A percentile compares a stretch with the other conserved stretches of the same genome.
Conservation (phyloP, 2,888 invertebrate genomes). For the Choristoneura rosaceana region DNA sequence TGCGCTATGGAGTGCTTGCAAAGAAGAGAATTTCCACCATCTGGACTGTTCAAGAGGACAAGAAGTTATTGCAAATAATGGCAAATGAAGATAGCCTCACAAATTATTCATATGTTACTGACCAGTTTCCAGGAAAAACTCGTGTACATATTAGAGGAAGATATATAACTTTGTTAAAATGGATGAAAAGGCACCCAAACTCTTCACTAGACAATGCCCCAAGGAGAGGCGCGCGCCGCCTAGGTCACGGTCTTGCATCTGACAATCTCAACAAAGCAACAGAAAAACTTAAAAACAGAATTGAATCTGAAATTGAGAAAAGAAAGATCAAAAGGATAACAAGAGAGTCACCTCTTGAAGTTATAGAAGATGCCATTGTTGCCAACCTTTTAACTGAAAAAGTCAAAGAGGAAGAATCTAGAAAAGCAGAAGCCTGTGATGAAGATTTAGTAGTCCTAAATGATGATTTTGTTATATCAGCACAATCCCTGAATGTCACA, state of each 20-base stretch:
- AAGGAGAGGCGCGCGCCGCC: slow-evolving; percentile 49
- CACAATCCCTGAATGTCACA: slow-evolving; percentile 51
- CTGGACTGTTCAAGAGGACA: slow-evolving; percentile 88
- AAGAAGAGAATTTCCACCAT: slow-evolving; percentile 70
- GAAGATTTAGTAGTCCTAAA: slow-evolving; percentile 29
- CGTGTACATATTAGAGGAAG: slow-evolving; percentile 85
- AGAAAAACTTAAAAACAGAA: slow-evolving; percentile 54
- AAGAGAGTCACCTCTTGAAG: slow-evolving; percentile 56
- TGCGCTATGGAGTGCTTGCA: slow-evolving; percentile 84
- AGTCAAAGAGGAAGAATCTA: slow-evolving; percentile 50
- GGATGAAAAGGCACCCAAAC: slow-evolving; percentile 67
- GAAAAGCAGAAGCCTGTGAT: slow-evolving; percentile 40
- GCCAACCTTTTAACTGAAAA: slow-evolving; percentile 60
- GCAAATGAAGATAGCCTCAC: slow-evolving; percentile 67
- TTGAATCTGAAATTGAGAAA: slow-evolving; percentile 46
- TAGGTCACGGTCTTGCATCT: slow-evolving; percentile 45
- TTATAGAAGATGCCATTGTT: slow-evolving; percentile 68
- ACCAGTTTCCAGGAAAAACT: slow-evolving; percentile 71
- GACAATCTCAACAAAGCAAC: slow-evolving; percentile 54
- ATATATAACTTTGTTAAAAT: slow-evolving; percentile 70
- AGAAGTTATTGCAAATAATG: slow-evolving; percentile 84
- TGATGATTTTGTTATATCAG: slow-evolving; percentile 39
- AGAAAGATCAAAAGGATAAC: slow-evolving; percentile 48
- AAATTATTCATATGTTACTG: slow-evolving; percentile 76
- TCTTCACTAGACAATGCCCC: slow-evolving; percentile 53